Percentiles rank a stretch among this genome's conserved stretches.
Conservation (phyloP, 2,797 vertebrate genomes). For the Crax fasciolata region DNA sequence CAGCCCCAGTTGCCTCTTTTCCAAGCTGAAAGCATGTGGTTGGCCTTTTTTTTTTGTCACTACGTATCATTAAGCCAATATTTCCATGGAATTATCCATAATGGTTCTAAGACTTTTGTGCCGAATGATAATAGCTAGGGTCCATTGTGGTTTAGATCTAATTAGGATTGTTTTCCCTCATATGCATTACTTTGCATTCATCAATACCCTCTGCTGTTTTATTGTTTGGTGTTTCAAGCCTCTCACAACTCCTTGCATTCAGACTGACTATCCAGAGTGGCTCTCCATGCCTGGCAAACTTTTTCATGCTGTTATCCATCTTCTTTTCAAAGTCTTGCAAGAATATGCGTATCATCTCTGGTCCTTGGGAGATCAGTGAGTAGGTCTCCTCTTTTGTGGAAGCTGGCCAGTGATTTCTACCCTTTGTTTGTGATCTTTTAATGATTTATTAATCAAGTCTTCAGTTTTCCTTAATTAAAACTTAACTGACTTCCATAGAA, state of each 20-base stretch:
- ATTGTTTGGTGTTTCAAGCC: slow-evolving; percentile 51
- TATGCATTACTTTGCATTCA: slow-evolving; percentile 71
- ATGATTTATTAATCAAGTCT: neutral
- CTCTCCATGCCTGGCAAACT: neutral
- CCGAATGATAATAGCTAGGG: slow-evolving; percentile 37
- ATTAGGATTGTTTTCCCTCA: slow-evolving; percentile 74
- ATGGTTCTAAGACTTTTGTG: slow-evolving; percentile 61
- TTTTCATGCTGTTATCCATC: neutral
- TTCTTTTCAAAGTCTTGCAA: neutral
- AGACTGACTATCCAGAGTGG: neutral
- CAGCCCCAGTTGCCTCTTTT: slow-evolving; percentile 27
- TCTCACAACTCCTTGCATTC: slow-evolving; percentile 28
- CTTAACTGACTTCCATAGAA: neutral
- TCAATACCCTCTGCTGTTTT: slow-evolving; percentile 68
- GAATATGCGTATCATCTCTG: neutral
- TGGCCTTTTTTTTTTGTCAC: slow-evolving; percentile 44
- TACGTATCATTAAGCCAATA: slow-evolving; percentile 49
- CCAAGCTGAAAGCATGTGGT: slow-evolving; percentile 14
- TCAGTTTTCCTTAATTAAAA: neutral
- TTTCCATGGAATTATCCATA: slow-evolving; percentile 69
- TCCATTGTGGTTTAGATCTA: slow-evolving; percentile 73
- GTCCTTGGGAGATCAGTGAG: neutral
- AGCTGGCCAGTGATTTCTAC: neutral
- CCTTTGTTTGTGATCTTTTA: neutral
- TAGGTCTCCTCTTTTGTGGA: neutral